A percentile compares a stretch with the other conserved stretches of the same genome.
Conservation (phyloP, 92 coral and sea anemone species). For the Montipora capitata region DNA sequence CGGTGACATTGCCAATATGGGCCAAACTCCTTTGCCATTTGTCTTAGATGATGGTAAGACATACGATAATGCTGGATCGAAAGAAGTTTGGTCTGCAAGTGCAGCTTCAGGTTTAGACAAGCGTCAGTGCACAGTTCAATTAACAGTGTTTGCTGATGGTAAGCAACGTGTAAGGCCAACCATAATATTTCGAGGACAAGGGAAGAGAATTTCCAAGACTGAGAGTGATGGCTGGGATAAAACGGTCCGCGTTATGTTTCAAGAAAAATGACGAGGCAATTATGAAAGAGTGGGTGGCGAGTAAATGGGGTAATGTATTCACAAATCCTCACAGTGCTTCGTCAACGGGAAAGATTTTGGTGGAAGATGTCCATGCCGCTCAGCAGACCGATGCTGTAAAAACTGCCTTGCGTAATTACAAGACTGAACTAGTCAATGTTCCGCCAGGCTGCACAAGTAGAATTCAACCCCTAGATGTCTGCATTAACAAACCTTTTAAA, state of each 20-base stretch:
- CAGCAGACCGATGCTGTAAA: conserved; percentile 35
- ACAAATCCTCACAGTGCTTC: conserved; percentile 14
- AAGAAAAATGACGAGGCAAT: conserved; percentile 34
- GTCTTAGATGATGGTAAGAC: conserved; percentile 36
- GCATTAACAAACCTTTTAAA: conserved; percentile 37
- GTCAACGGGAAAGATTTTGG: conserved; percentile 18
- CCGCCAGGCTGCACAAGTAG: conserved; percentile 30
- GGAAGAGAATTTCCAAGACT: conserved; percentile 36
- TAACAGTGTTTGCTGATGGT: neutral
- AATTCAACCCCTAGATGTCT: conserved; percentile 13
- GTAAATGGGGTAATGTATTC: conserved; percentile 24
- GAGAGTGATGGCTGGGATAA: conserved; percentile 19
- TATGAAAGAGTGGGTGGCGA: conserved; percentile 21
- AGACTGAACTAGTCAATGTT: conserved; percentile 34
- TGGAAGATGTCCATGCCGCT: conserved; percentile 31
- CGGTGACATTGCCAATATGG: neutral
- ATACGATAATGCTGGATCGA: conserved; percentile 20
- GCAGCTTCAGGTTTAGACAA: conserved; percentile 4
- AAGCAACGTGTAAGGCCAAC: conserved; percentile 16
- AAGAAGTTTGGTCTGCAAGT: conserved; percentile 41
- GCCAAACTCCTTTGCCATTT: conserved; percentile 24
- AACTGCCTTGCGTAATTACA: conserved; percentile 9
- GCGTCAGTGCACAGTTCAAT: neutral
- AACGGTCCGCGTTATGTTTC: conserved; percentile 30
- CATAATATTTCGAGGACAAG: conserved; percentile 42